Percentiles rank a stretch among this genome's conserved stretches.
Evolutionary conservation across 2,888 invertebrate species (phyloP).

Genomic region (Hofmannophila pseudospretella): DNA sequence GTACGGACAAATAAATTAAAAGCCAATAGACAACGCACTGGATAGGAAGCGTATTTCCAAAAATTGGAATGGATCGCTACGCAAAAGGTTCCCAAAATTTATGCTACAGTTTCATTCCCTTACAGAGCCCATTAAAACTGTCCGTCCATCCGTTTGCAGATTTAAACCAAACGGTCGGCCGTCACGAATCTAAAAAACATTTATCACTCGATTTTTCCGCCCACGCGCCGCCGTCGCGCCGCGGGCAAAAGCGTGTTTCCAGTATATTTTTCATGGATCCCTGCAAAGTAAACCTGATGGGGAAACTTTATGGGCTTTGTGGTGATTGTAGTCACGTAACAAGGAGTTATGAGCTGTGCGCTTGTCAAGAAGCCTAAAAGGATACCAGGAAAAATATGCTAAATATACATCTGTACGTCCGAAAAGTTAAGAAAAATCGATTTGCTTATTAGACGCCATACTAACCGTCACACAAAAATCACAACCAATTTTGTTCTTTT

Average conservation of each 20-base stretch:
- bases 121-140: constrained; percentile 63
- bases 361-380: constrained; percentile 10
- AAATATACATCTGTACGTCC: too few relatives aligned
- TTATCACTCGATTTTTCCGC: constrained; percentile 58
- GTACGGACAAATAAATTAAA: constrained; percentile 61
- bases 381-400: too few relatives aligned
- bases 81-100: constrained; percentile 49
- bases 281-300: constrained; percentile 28
- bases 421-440: too few relatives aligned
- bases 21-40: constrained; percentile 43
- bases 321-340: constrained; percentile 22
- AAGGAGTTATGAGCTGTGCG: constrained; percentile 12
- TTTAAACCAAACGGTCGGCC: constrained; percentile 56
- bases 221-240: constrained; percentile 24
- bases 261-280: constrained; percentile 44
- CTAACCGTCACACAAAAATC: too few relatives aligned
- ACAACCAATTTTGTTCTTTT: too few relatives aligned
- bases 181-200: constrained; percentile 61
- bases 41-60: constrained; percentile 39
- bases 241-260: constrained; percentile 36
- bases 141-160: constrained; percentile 60
- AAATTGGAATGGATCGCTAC: constrained; percentile 40
- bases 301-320: constrained; percentile 24
- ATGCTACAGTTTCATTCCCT: constrained; percentile 56
- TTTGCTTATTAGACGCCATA: too few relatives aligned